Percentiles rank a stretch among this genome's conserved stretches.
phyloP scores from a whole-genome alignment of 2,113 vertebrate species.

The Peromyscus californicus region DNA sequence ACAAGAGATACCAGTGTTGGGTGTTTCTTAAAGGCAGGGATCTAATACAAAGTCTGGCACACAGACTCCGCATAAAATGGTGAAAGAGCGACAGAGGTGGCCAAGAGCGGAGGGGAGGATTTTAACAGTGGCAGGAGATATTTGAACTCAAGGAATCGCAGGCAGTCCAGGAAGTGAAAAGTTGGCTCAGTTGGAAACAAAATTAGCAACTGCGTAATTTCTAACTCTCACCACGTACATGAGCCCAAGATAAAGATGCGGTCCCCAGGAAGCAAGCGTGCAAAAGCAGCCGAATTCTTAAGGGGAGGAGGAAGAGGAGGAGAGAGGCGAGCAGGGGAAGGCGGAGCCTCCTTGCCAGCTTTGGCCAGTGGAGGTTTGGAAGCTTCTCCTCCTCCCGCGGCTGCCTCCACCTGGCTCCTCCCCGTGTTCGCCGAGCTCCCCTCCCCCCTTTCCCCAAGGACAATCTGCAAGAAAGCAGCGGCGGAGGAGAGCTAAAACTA shows the following conservation, averaged over 20 bases:
- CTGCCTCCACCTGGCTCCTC: conserved; percentile 81
- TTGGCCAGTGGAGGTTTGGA: conserved; percentile 46
- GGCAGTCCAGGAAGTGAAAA: neutral
- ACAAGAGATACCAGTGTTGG: neutral
- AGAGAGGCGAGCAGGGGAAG: neutral
- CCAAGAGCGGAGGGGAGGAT: neutral
- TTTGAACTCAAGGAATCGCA: neutral
- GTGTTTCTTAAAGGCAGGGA: neutral
- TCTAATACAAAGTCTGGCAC: neutral
- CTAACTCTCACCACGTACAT: neutral
- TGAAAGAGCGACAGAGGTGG: neutral
- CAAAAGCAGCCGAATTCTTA: neutral
- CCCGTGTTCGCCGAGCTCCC: conserved; percentile 70
- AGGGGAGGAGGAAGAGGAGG: conserved; percentile 24
- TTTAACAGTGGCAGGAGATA: neutral
- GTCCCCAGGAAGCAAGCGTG: neutral
- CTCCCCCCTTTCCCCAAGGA: conserved; percentile 80
- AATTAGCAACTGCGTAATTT: neutral
- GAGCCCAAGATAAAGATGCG: neutral
- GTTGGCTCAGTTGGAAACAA: conserved; percentile 3
- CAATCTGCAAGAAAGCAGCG: conserved; percentile 65
- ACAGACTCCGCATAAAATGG: neutral
- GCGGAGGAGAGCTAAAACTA: conserved; percentile 53
- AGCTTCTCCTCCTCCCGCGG: conserved; percentile 42
- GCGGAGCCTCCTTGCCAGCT: conserved; percentile 57